These are phyloP conservation scores for Scomberomorus guttatus DNA, from an alignment of 2,797 vertebrate species.

Conservation along the genomic window DNA sequence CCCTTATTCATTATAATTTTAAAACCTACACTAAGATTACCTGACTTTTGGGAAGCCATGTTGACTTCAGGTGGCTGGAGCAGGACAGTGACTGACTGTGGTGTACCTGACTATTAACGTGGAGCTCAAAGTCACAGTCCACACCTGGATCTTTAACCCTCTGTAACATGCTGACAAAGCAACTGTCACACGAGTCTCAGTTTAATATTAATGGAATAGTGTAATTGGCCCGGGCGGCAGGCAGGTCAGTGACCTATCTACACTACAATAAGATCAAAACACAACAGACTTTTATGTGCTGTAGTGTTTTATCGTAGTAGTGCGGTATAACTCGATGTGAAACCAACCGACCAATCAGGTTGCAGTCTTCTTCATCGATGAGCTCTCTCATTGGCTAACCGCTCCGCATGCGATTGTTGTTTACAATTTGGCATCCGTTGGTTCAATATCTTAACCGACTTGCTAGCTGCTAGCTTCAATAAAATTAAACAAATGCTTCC, in stretches of 20 bases:
- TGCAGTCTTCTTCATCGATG: slow-evolving; percentile 26
- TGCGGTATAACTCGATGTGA: background rate
- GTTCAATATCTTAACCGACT: background rate
- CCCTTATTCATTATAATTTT: background rate
- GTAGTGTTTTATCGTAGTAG: too few relatives aligned
- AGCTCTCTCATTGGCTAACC: slow-evolving; percentile 72
- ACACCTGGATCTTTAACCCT: slow-evolving; percentile 70
- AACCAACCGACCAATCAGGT: slow-evolving; percentile 57
- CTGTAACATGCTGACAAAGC: slow-evolving; percentile 54
- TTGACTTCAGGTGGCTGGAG: slow-evolving; percentile 37
- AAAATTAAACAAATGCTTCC: accelerated
- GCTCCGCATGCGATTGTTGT: slow-evolving; percentile 63
- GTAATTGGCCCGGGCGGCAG: background rate
- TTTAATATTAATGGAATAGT: slow-evolving; percentile 80
- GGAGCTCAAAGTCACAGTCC: slow-evolving; percentile 75
- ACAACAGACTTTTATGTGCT: background rate
- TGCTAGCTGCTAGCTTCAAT: background rate
- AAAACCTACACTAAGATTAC: slow-evolving; percentile 59
- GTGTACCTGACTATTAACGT: slow-evolving; percentile 39
- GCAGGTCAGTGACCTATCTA: background rate
- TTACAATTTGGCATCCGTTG: slow-evolving; percentile 60
- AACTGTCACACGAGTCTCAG: slow-evolving; percentile 31
- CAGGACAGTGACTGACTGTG: slow-evolving; percentile 21
- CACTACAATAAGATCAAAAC: background rate
- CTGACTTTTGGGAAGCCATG: slow-evolving; percentile 71